phyloP scores from a whole-genome alignment of 2,113 vertebrate genomes.

The Ploceus nigricollis region DNA sequence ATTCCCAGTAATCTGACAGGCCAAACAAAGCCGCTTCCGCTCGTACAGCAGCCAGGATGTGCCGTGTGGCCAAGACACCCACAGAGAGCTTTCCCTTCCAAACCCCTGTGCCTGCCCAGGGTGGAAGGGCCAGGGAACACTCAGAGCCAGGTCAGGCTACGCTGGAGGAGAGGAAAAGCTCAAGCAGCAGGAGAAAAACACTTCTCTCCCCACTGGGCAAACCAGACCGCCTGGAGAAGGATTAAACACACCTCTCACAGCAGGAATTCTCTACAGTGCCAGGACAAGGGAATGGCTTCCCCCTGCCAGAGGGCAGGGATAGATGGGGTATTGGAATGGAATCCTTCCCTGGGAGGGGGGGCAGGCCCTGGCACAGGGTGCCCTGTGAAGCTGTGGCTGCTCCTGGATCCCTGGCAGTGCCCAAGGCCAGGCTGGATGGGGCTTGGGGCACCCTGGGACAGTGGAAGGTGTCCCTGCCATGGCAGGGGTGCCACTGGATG shows the following conservation, averaged over 20 bases:
- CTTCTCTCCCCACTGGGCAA: neutral
- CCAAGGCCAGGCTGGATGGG: neutral
- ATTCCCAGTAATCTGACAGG: neutral
- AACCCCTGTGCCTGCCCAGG: rapidly evolving
- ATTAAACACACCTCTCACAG: neutral
- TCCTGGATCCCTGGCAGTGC: neutral
- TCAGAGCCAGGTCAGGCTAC: neutral
- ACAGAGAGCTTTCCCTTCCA: neutral
- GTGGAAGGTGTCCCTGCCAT: neutral
- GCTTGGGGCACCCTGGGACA: rapidly evolving
- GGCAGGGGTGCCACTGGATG: neutral
- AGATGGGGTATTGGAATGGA: neutral
- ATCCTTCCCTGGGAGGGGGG: rapidly evolving
- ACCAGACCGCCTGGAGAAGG: neutral
- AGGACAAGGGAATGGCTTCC: neutral
- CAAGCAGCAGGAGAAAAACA: neutral
- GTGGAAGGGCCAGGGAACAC: neutral
- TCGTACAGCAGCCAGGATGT: neutral
- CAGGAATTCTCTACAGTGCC: neutral
- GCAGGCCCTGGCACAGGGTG: neutral
- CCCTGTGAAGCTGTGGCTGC: neutral
- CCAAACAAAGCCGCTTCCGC: neutral
- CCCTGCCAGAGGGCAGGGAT: neutral
- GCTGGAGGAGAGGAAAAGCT: neutral
- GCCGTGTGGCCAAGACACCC: neutral